Percentiles rank a stretch among this genome's conserved stretches.
These are phyloP conservation scores for Peucedramus taeniatus DNA, from an alignment of 2,113 vertebrate genomes.

Conservation along the genomic window DNA sequence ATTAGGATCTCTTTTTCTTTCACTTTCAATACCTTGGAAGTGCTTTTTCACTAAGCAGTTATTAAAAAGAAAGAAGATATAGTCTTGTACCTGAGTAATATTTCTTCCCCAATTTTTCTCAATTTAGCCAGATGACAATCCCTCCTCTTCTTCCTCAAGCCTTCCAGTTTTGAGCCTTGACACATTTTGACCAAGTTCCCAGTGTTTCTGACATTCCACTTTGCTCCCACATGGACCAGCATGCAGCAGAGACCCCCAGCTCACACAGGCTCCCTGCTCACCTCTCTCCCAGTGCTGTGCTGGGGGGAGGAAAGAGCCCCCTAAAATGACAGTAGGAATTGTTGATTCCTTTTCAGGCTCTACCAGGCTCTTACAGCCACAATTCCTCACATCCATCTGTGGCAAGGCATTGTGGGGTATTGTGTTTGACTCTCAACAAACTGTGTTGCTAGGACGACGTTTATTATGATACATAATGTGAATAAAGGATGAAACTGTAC, in stretches of 20 bases:
- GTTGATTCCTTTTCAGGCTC: background rate
- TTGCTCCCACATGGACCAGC: rapidly evolving
- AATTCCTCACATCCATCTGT: background rate
- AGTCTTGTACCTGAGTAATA: background rate
- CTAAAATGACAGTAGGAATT: background rate
- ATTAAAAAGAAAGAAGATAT: slow-evolving; percentile 11
- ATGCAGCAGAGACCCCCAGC: background rate
- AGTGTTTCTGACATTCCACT: background rate
- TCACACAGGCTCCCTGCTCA: background rate
- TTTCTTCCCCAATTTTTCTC: background rate
- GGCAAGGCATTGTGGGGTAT: slow-evolving; percentile 15
- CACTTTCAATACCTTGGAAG: background rate
- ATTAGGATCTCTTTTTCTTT: slow-evolving; percentile 16
- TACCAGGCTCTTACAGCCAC: background rate
- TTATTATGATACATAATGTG: slow-evolving; percentile 63
- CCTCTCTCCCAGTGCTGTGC: background rate
- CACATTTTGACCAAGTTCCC: background rate
- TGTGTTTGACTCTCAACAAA: slow-evolving; percentile 33
- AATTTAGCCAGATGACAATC: background rate
- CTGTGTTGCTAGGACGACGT: slow-evolving; percentile 45
- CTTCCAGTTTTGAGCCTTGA: background rate
- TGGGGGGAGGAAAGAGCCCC: background rate
- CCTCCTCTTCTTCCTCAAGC: background rate
- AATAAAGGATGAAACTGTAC: slow-evolving; percentile 61
- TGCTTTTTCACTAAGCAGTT: slow-evolving; percentile 1